phyloP scores from a whole-genome alignment of 1,140 invertebrate genomes.

The Subanguina moxae region DNA sequence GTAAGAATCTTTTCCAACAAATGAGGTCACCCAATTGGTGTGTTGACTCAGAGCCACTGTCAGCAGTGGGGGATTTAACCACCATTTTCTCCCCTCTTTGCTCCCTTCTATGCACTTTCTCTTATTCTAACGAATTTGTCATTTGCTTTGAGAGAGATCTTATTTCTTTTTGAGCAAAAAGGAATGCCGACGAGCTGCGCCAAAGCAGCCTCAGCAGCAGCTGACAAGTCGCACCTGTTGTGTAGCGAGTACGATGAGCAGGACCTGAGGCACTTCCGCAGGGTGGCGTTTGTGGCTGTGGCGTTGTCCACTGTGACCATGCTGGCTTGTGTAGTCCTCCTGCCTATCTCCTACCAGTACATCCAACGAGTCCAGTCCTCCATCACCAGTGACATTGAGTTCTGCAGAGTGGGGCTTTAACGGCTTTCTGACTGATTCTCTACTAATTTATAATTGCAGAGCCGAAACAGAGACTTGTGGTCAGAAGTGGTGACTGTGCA shows the following conservation, averaged over 20 bases:
- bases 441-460: constrained; percentile 17
- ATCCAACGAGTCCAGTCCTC: constrained; percentile 52
- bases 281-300: constrained; percentile 53
- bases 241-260: constrained; percentile 22
- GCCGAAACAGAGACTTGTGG: constrained; percentile 56
- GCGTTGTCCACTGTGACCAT: constrained; percentile 58
- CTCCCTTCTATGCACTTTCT: too few relatives aligned
- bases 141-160: too few relatives aligned
- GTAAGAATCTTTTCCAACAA: too few relatives aligned
- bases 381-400: constrained; percentile 51
- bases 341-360: constrained; percentile 57
- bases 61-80: too few relatives aligned
- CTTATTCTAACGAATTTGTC: too few relatives aligned
- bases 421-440: not conserved
- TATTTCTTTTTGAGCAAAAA: too few relatives aligned
- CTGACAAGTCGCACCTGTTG: not conserved
- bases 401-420: constrained; percentile 44
- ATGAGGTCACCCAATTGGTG: too few relatives aligned
- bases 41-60: too few relatives aligned
- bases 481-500: constrained; percentile 55
- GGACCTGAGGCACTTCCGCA: constrained; percentile 40
- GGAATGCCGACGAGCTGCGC: not conserved
- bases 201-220: not conserved
- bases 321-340: constrained; percentile 49
- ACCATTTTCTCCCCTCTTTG: too few relatives aligned